Evolutionary conservation across 2,888 invertebrate species (phyloP).

Genomic region (Campoplex nolae): DNA sequence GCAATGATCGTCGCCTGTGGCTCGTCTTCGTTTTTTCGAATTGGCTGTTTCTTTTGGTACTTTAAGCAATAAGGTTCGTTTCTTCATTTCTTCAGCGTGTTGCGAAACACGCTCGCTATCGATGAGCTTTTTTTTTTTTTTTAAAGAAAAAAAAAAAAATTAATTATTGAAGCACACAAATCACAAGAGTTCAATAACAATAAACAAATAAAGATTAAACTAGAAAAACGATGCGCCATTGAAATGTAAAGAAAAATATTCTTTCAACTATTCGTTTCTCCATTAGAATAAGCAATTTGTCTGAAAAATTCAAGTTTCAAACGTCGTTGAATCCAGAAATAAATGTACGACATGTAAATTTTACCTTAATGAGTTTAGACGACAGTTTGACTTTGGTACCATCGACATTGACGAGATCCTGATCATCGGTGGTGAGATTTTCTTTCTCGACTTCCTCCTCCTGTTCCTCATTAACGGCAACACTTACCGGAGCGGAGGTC

Average conservation of each 20-base stretch:
- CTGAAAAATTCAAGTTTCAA: neutral
- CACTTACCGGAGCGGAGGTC: slow-evolving; percentile 87
- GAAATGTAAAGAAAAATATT: too few species aligned
- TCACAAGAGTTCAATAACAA: too few species aligned
- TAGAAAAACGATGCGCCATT: too few species aligned
- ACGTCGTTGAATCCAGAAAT: neutral
- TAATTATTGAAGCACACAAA: too few species aligned
- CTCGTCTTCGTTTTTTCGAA: slow-evolving; percentile 88
- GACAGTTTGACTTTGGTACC: slow-evolving; percentile 97
- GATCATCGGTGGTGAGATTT: slow-evolving; percentile 91
- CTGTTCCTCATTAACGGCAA: slow-evolving; percentile 92
- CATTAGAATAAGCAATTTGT: too few species aligned
- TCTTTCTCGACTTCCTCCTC: slow-evolving; percentile 91
- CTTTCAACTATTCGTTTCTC: too few species aligned
- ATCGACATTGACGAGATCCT: slow-evolving; percentile 96
- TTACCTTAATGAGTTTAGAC: slow-evolving; percentile 93
- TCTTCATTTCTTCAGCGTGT: slow-evolving; percentile 94
- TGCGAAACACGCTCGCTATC: slow-evolving; percentile 80
- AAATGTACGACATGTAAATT: neutral
- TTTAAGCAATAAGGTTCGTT: slow-evolving; percentile 91
- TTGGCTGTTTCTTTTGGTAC: slow-evolving; percentile 91
- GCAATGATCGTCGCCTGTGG: slow-evolving; percentile 90
- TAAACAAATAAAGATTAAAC: neutral
- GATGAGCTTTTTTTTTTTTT: slow-evolving; percentile 27
- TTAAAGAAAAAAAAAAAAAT: neutral